Evolutionary conservation across 2,113 vertebrate genomes (phyloP), one percentile per base, ranked within the genome.

Genomic region (Colinus virginianus): DNA sequence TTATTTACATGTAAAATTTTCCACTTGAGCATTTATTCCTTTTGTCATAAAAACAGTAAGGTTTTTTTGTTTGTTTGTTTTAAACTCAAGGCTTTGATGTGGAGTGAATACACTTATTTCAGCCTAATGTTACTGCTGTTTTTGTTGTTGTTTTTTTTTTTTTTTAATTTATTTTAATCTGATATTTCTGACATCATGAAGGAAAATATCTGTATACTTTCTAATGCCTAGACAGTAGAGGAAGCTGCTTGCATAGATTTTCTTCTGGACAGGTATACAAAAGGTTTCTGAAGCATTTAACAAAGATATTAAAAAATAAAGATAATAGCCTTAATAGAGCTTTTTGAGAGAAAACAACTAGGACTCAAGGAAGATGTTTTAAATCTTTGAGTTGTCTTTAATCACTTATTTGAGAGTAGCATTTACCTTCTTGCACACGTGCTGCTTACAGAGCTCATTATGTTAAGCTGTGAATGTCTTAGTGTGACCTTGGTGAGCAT

Each of bases 1-100:
- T 79, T 88, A 90, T 94, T 94, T 95, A 94, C 66, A 92, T 94
- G 84, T 92, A 87, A 90, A 94, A 93, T 51, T 84, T 90, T 66
- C 88, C 72, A 91, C 87, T 94, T 80, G 74, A 91, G 34, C 79
- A 94, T 85, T 80, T 82, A 81, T 90, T 78, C 58, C 81, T 93
- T 94, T 94, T 95, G 90, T 95, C 79, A 95, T 95, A 90, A 87
- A 96, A 95, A 94, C 74, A 1, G 34, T 22, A 84, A 84, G 58
- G 51, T 16, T 32, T 56, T 56, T 55, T 26, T 26, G 17, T 32
- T 53, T 53, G 11, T 20, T 90, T 93, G 61, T 97, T 85, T 76
- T 77, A 90, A 96, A 66, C 77, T 77, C 43, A 56, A 81, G 66
- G 87, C 84, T 92, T 86, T 6, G 0, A 76, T 93, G 46, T 34